Evolutionary conservation across 1,140 invertebrate genomes (phyloP).

Genomic region (Geopemphigus sp.): DNA sequence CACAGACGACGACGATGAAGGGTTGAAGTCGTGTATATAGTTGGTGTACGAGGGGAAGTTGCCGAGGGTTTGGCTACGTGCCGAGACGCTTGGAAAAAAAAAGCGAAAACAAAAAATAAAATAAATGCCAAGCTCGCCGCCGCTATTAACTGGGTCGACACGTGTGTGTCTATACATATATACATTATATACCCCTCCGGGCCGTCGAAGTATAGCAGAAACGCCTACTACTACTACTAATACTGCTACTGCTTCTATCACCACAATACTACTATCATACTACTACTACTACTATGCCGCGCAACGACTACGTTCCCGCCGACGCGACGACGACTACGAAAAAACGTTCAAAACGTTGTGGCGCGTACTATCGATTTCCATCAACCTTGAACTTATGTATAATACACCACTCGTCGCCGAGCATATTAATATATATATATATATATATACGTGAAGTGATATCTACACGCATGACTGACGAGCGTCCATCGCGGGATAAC

Average conservation of each 20-base stretch:
- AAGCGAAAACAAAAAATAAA: neutral
- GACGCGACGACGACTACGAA: neutral
- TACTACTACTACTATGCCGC: too few species aligned
- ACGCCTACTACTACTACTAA: too few species aligned
- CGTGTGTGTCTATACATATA: neutral
- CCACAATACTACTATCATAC: too few species aligned
- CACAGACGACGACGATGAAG: neutral
- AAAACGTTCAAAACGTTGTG: conserved; percentile 10
- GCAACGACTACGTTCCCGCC: neutral
- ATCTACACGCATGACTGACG: too few species aligned
- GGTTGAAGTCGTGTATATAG: too few species aligned
- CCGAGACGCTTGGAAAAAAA: neutral
- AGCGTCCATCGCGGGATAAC: too few species aligned
- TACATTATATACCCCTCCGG: neutral
- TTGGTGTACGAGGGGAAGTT: too few species aligned
- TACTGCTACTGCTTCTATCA: too few species aligned
- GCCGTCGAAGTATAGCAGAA: neutral
- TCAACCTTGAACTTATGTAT: conserved; percentile 25
- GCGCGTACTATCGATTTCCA: conserved; percentile 1
- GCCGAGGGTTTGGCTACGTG: conserved; percentile 10
- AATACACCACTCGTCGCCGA: too few species aligned
- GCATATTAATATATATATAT: too few species aligned
- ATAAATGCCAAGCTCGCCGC: neutral
- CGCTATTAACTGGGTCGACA: conserved; percentile 14
- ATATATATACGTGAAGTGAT: too few species aligned